Conservation (phyloP, 2,113 vertebrate species). For the Columba livia region DNA sequence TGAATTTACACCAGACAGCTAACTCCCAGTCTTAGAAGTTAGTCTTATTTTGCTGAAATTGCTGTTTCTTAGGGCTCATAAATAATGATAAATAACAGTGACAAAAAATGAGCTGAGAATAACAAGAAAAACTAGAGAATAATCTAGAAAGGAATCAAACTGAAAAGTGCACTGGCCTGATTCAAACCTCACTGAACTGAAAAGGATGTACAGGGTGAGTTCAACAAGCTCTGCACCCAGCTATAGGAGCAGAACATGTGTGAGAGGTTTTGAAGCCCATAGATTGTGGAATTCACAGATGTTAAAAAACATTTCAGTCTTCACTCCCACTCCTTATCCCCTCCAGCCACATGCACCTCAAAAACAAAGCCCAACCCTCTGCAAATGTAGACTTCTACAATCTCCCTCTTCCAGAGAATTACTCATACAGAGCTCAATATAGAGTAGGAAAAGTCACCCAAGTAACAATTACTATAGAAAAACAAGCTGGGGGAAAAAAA, state of each 20-base stretch:
- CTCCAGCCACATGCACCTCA: neutral
- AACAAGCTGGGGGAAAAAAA: neutral
- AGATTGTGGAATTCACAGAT: neutral
- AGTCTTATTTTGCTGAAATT: conserved; percentile 42
- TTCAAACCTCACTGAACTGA: neutral
- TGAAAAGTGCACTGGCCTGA: neutral
- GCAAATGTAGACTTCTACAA: neutral
- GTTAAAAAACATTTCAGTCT: neutral
- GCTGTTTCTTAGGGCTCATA: conserved; percentile 2
- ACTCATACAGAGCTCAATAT: neutral
- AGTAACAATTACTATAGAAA: neutral
- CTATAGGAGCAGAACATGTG: neutral
- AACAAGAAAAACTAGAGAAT: neutral
- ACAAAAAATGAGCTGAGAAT: conserved; percentile 9
- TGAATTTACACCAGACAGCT: conserved; percentile 27
- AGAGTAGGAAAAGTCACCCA: neutral
- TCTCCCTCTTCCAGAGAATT: neutral
- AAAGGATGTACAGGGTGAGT: neutral
- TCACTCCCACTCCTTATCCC: neutral
- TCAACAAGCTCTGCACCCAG: neutral
- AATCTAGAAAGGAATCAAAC: neutral
- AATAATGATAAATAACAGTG: conserved; percentile 36
- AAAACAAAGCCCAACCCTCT: neutral
- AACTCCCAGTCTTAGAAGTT: conserved; percentile 1
- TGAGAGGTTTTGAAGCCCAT: neutral